phyloP scores from a whole-genome alignment of 2,888 invertebrate species.

The Blastobasis adustella region DNA sequence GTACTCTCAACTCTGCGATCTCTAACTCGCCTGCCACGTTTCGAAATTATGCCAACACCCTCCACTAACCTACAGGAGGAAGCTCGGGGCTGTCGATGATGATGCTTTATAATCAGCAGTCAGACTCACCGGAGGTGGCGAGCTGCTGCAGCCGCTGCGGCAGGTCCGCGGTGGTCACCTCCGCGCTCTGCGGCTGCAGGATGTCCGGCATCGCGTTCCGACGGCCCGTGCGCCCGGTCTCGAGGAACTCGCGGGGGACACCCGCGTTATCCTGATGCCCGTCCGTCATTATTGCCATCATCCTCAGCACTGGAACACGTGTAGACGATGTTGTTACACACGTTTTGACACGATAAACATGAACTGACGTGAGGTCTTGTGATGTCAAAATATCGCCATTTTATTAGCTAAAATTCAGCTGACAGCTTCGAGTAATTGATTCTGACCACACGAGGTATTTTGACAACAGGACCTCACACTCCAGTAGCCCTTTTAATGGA shows the following conservation, averaged over 20 bases:
- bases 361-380: too few species aligned
- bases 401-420: too few species aligned
- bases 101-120: neutral
- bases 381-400: too few species aligned
- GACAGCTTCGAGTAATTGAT: too few species aligned
- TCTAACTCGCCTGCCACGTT: neutral
- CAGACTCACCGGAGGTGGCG: slow-evolving; percentile 72
- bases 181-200: slow-evolving; percentile 81
- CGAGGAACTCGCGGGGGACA: slow-evolving; percentile 84
- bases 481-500: too few species aligned
- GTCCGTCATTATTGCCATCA: slow-evolving; percentile 77
- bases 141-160: slow-evolving; percentile 84
- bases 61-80: neutral
- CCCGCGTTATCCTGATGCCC: slow-evolving; percentile 60
- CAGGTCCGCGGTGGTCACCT: slow-evolving; percentile 84
- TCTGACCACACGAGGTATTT: too few species aligned
- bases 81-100: neutral
- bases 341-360: too few species aligned
- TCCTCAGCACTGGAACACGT: slow-evolving; percentile 66
- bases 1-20: neutral
- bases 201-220: slow-evolving; percentile 93
- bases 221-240: slow-evolving; percentile 89
- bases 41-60: neutral
- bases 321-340: too few species aligned
- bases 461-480: too few species aligned